Base-by-base conservation (phyloP, 2,113 vertebrate species). In the Oreochromis spilurus region DNA sequence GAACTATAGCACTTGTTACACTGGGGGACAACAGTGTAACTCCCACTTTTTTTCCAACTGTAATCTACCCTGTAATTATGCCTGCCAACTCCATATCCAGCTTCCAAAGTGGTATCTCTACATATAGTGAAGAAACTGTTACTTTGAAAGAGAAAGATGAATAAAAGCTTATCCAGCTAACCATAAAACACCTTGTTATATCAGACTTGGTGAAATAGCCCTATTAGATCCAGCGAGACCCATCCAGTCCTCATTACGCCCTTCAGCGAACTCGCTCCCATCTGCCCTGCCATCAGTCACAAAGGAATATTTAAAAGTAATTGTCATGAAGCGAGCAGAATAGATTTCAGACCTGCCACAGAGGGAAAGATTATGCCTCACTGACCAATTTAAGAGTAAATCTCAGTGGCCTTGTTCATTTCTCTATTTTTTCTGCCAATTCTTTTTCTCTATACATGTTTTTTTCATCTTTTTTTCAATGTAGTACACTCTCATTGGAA, bases 301-400 rank as follows among this genome's bases (percentile, higher is more conserved):
- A 75, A 85, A 87, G 84, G 90, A 92, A 92, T 93, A 93, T 94
- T 89, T 91, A 89, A 87, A 90, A 57, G 72, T 70, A 90, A 34
- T 89, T 67, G 34, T 75, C 26, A 21, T 54, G 79, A 67, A 91
- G 83, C 38, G 67, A 57, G 82, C 85, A 55, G 55, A 87, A 70
- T 90, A 83, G 79, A 90, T 91, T 84, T 89, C 80, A 91, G 86
- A 89, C 54, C 91, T 91, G 91, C 86, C 90, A 88, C 90, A 43
- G 38, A 13, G 82, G 83, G 83, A 80, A 57, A 84, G 86, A 93
- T 92, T 77, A 85, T 88, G 38, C 62, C 72, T 86, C 88, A 9
- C 79, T 88, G 88, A 79, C 79, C 92, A 90, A 92, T 93, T 85
- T 83, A 88, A 88, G 88, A 86, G 78, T 58, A 40, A 89, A 86